A percentile compares a stretch with the other conserved stretches of the same genome.
These are phyloP conservation scores for Potorous gilbertii DNA, from an alignment of 2,797 vertebrate genomes.

Conservation along the genomic window DNA sequence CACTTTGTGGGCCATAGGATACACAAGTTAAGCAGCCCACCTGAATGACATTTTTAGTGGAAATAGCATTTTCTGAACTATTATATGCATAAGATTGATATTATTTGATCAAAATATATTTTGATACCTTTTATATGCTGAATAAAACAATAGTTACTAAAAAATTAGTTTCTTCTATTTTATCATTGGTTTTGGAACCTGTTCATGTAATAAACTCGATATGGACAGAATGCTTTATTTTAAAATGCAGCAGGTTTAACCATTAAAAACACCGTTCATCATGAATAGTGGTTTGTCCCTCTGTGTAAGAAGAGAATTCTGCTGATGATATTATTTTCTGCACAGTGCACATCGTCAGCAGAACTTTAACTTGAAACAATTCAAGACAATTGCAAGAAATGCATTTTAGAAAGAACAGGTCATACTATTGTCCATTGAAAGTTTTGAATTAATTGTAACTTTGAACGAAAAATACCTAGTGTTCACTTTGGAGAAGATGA, in stretches of 20 bases:
- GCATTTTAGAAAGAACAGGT: constrained; percentile 31
- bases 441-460: constrained; percentile 5
- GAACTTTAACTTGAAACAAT: not conserved
- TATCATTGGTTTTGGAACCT: not conserved
- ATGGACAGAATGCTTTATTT: not conserved
- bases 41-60: not conserved
- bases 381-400: constrained; percentile 34
- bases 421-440: constrained; percentile 11
- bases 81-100: not conserved
- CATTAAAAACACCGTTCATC: not conserved
- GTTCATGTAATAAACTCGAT: not conserved
- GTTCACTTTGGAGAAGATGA: not conserved
- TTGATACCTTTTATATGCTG: not conserved
- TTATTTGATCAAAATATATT: not conserved
- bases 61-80: not conserved
- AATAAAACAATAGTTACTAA: constrained; percentile 14
- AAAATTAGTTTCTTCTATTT: not conserved
- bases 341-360: not conserved
- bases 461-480: not conserved
- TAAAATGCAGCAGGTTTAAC: not conserved
- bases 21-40: not conserved
- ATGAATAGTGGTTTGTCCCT: not conserved
- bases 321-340: constrained; percentile 24
- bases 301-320: constrained; percentile 28
- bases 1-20: not conserved